Base-by-base conservation (phyloP, 1,140 invertebrate genomes). In the Drosophila burlai region DNA sequence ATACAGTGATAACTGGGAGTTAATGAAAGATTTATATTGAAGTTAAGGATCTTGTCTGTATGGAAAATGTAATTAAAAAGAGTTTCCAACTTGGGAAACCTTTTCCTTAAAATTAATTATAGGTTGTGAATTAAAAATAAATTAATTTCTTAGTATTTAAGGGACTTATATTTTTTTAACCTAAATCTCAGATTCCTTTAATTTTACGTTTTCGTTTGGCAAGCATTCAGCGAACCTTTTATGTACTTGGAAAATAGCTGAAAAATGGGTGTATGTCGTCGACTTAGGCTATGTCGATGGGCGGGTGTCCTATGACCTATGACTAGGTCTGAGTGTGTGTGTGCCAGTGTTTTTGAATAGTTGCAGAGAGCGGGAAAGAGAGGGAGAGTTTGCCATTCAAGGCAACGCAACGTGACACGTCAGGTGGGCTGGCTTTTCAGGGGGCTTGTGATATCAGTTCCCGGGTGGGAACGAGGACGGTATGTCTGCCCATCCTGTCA, bases 361-460 rank as follows among this genome's bases (percentile, higher is more conserved):
- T 54, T 52, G 40, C 47, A 24, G 34, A 21, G 34, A 38, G 18
- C 15, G 1, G 24, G 18, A 55, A 9, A 24, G 34, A 24, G 18
- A 36, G 18, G 16, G 29, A 16, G 49, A 42, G 62, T 67, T 71
- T 73, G 57, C 57, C 61, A 79, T 80, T 80, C 76, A 80, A 80
- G 76, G 77, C 77, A 80, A 80, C 61, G 77, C 77, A 80, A 80
- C 77, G 76, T 80, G 76, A 80, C 77, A 80, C 75, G 54, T 72
- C 65, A 64, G 74, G 73, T 78, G 65, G 76, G 59, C 29, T 59
- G 42, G 24, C 36, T 49, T 49, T 49, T 26, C 10, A 16, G 24
- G 46, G 49, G 18, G 26, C 24, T 18, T 16, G 62, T 7, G 15
- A 24, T 55, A 55, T 46, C 55, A 45, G 54, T 61, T 60, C 34